phyloP scores from a whole-genome alignment of 2,888 invertebrate genomes.

The Apotomis capreana region DNA sequence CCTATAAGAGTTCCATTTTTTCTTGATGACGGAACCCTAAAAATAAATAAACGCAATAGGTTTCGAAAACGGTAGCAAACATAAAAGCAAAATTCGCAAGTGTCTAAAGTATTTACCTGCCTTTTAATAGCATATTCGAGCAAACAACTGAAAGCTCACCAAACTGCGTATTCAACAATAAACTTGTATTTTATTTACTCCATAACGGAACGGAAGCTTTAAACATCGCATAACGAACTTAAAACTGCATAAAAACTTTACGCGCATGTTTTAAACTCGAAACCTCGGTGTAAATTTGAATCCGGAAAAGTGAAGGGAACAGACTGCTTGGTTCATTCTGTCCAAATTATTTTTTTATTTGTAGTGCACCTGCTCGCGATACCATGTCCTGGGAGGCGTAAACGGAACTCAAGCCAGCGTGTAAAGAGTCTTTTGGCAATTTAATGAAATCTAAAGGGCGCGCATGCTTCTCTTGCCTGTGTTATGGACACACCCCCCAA shows the following conservation, averaged over 20 bases:
- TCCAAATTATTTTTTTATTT: no score
- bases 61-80: no score
- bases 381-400: no score
- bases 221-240: constrained; percentile 18
- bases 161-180: constrained; percentile 8
- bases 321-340: constrained; percentile 3
- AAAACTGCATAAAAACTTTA: constrained; percentile 33
- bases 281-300: constrained; percentile 12
- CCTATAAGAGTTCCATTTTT: no score
- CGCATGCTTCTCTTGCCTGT: no score
- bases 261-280: constrained; percentile 16
- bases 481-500: no score
- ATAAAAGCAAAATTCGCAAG: neutral
- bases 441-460: no score
- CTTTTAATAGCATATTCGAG: neutral
- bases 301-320: constrained; percentile 8
- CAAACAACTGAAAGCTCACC: neutral
- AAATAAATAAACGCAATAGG: no score
- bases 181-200: constrained; percentile 24
- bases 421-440: no score
- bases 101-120: neutral
- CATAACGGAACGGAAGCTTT: constrained; percentile 10
- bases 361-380: no score
- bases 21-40: no score
- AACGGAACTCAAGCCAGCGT: no score